phyloP scores from a whole-genome alignment of 2,888 invertebrate genomes.

The Carcina quercana region DNA sequence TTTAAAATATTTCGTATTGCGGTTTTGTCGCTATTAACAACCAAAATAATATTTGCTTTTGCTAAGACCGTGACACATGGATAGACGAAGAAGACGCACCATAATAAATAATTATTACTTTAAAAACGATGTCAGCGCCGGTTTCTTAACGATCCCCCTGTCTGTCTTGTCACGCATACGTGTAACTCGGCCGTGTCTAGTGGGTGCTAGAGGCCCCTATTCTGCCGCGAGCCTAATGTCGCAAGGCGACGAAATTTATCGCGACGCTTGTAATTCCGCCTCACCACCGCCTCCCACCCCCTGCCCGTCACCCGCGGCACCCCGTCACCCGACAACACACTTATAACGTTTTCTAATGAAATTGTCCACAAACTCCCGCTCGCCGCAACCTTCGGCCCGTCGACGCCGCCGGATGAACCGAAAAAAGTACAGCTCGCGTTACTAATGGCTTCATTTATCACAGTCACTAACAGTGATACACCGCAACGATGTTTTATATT shows the following conservation, averaged over 20 bases:
- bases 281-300: conserved; percentile 34
- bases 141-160: too few species aligned
- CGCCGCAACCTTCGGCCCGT: conserved; percentile 59
- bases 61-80: too few species aligned
- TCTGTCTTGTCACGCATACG: too few species aligned
- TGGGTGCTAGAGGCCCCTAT: conserved; percentile 32
- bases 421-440: conserved; percentile 73
- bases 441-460: conserved; percentile 75
- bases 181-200: conserved; percentile 24
- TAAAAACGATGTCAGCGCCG: too few species aligned
- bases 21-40: too few species aligned
- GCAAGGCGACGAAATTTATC: conserved; percentile 70
- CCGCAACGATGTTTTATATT: conserved; percentile 73
- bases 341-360: conserved; percentile 74
- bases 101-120: too few species aligned
- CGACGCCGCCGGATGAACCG: conserved; percentile 69
- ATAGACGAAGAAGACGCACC: too few species aligned
- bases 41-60: too few species aligned
- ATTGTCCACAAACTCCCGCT: conserved; percentile 69
- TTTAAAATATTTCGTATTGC: too few species aligned
- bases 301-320: conserved; percentile 42
- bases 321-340: conserved; percentile 63
- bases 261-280: conserved; percentile 65
- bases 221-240: conserved; percentile 59
- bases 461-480: conserved; percentile 74